Conservation (phyloP, 2,888 invertebrate genomes). For the Eilema caniola region DNA sequence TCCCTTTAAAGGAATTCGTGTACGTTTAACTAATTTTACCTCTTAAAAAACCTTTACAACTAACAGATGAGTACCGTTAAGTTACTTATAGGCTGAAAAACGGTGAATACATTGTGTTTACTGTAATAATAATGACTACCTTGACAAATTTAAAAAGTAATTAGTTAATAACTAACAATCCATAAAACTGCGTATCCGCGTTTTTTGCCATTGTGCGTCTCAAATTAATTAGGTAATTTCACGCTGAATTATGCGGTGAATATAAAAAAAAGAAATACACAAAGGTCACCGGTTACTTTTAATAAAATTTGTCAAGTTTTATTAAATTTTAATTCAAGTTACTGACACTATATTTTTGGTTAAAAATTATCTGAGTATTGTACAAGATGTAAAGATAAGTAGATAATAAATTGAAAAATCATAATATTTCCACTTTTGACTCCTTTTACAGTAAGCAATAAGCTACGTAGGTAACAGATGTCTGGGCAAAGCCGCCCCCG, state of each 20-base stretch:
- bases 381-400: too few species aligned
- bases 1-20: too few species aligned
- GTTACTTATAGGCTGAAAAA: constrained; percentile 3
- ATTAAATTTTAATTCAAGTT: too few species aligned
- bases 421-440: too few species aligned
- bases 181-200: not conserved
- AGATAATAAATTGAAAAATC: too few species aligned
- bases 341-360: too few species aligned
- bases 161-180: constrained; percentile 8
- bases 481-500: too few species aligned
- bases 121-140: constrained; percentile 7
- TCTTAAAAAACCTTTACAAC: not conserved
- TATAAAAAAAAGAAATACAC: not conserved
- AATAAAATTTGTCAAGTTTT: not conserved
- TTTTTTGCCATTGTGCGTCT: constrained; percentile 3
- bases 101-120: constrained; percentile 13
- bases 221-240: constrained; percentile 6
- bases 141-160: constrained; percentile 18
- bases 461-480: too few species aligned
- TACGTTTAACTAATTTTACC: too few species aligned
- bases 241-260: not conserved
- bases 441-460: too few species aligned
- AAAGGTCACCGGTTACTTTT: not conserved
- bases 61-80: not conserved
- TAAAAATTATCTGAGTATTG: too few species aligned